Evolutionary conservation across 2,888 invertebrate genomes (phyloP), one percentile per base, ranked within the genome.

Genomic region (Carcina quercana): DNA sequence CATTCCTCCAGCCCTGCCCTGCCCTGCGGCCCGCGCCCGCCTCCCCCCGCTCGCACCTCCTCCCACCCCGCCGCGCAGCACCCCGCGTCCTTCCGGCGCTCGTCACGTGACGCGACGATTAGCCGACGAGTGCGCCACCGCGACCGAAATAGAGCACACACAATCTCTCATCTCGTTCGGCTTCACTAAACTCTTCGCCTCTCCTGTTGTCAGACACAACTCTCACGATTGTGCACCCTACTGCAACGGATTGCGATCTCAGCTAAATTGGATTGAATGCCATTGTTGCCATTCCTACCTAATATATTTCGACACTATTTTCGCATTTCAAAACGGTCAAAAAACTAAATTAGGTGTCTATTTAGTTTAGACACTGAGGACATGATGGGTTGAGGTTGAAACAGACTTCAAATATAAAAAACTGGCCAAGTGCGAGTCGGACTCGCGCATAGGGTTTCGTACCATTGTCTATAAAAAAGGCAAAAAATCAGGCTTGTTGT

Each of bases 41-140:
- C n/a, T n/a, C n/a, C n/a, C n/a, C n/a, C n/a, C n/a, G 8, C 20
- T 13, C 67, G 66, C 57, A 24, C 11, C 54, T 13, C 25, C 13
- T 25, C 13, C 24, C 11, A 24, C 11, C 54, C 19, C 25, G 13
- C 31, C 13, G 11, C 11, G 20, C 53, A 67, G 59, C 73, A 59
- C 76, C 76, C 74, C 74, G 66, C 79, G 73, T 69, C 71, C 79
- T 79, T 75, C 79, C 76, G 75, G 71, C 69, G 70, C 61, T 68
- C 68, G 75, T 80, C 82, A 82, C 80, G 79, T 80, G 80, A 79
- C 79, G 69, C 62, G 69, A 59, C 78, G 80, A 82, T 82, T 79
- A 82, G 80, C 79, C 62, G 69, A 67, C 22, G 15, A 30, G 10
- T 28, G 24, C 28, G 76, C 76, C 70, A 75, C 75, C 66, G 70